Evolutionary conservation across 2,797 vertebrate genomes (phyloP).

Genomic region (Melanotaenia pygmaea): DNA sequence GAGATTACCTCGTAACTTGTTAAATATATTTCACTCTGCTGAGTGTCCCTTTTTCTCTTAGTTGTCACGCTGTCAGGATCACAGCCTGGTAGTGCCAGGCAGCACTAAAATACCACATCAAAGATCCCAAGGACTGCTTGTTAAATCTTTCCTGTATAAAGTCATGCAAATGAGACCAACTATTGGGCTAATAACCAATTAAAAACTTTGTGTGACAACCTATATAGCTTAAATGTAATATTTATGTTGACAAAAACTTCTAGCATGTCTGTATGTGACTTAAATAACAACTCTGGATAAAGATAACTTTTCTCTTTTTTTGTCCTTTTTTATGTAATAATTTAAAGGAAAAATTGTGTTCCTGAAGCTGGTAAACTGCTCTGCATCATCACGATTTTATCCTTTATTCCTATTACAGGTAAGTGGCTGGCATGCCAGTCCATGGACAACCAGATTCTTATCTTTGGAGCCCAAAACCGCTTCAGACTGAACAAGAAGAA

Average conservation of each 20-base stretch:
- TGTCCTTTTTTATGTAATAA: neutral
- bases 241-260: neutral
- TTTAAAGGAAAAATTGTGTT: neutral
- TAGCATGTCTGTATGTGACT: neutral
- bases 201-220: slow-evolving; percentile 17
- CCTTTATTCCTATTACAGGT: slow-evolving; percentile 77
- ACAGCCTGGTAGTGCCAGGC: slow-evolving; percentile 7
- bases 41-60: slow-evolving; percentile 11
- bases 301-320: slow-evolving; percentile 1
- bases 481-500: slow-evolving; percentile 99
- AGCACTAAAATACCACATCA: slow-evolving; percentile 10
- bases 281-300: neutral
- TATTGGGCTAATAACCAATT: slow-evolving; percentile 8
- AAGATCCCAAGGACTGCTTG: slow-evolving; percentile 13
- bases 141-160: slow-evolving; percentile 26
- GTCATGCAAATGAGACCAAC: slow-evolving; percentile 33
- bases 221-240: neutral
- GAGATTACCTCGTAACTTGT: slow-evolving; percentile 5
- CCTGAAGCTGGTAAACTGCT: neutral
- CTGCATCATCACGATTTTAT: neutral
- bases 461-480: slow-evolving; percentile 98
- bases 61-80: slow-evolving; percentile 11
- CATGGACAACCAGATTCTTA: slow-evolving; percentile 99
- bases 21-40: slow-evolving; percentile 19
- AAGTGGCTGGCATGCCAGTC: slow-evolving; percentile 99